Evolutionary conservation across 2,113 vertebrate species (phyloP).

Genomic region (Pyrgilauda ruficollis): DNA sequence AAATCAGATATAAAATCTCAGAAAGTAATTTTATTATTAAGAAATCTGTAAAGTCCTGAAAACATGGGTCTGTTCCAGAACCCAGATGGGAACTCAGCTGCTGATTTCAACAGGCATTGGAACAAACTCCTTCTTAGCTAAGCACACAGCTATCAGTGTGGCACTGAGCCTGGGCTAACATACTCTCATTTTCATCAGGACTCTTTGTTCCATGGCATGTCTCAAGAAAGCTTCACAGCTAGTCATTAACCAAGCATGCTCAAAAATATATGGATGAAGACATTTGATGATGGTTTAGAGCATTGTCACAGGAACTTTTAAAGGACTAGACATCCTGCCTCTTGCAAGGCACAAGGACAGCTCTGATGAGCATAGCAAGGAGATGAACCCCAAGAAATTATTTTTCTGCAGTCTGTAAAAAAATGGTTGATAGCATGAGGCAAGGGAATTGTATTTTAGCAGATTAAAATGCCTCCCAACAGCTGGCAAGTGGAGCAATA

Average conservation of each 20-base stretch:
- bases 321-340: not conserved
- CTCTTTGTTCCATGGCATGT: not conserved
- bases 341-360: not conserved
- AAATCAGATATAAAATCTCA: not conserved
- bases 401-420: not conserved
- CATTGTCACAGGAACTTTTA: not conserved
- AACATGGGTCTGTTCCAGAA: not conserved
- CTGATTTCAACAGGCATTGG: conserved; percentile 13
- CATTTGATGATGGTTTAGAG: not conserved
- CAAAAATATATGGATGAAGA: not conserved
- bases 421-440: not conserved
- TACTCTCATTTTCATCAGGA: not conserved
- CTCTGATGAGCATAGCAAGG: not conserved
- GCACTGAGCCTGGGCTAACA: conserved; percentile 31
- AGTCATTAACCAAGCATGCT: not conserved
- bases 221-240: not conserved
- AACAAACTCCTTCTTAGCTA: conserved; percentile 21
- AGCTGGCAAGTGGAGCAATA: conserved; percentile 12
- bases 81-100: not conserved
- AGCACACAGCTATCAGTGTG: conserved; percentile 32
- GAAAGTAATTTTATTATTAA: not conserved
- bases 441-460: conserved; percentile 4
- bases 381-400: not conserved
- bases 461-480: conserved; percentile 29
- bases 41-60: not conserved